Conservation (phyloP, 2,888 invertebrate genomes). For the Calliphora vomitoria region DNA sequence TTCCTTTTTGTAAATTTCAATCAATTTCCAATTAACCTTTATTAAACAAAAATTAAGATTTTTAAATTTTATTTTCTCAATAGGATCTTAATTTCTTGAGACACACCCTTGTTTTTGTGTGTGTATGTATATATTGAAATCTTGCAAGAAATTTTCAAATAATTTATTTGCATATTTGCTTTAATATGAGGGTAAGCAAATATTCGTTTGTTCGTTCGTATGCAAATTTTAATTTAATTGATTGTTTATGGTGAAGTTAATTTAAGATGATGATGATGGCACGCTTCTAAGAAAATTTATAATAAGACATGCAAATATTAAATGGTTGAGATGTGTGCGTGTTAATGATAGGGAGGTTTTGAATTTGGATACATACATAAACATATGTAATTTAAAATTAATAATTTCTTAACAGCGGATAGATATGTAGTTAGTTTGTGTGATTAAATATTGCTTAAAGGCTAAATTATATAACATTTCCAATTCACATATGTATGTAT, state of each 20-base stretch:
- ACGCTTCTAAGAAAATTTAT: neutral
- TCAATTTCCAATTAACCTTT: neutral
- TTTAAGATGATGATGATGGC: neutral
- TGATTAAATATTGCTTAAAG: no score
- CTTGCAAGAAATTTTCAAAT: neutral
- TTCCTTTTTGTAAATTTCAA: neutral
- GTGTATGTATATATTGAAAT: neutral
- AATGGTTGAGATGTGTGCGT: no score
- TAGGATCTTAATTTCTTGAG: neutral
- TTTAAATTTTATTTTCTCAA: neutral
- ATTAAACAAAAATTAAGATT: neutral
- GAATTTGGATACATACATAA: no score
- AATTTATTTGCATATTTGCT: slow-evolving; percentile 10
- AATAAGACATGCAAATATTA: neutral
- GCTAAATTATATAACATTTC: no score
- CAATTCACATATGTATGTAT: no score
- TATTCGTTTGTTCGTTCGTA: neutral
- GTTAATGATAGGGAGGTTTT: no score
- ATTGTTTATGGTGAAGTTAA: slow-evolving; percentile 30
- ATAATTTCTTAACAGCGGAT: no score
- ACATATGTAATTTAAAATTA: no score
- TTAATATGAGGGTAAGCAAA: slow-evolving; percentile 10
- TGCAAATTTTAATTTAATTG: slow-evolving; percentile 29
- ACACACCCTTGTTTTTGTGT: neutral
- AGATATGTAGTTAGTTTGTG: no score